A percentile compares a stretch with the other conserved stretches of the same genome.
phyloP scores from a whole-genome alignment of 2,888 invertebrate species.

The Pseudococcus jackbeardsleyi region DNA sequence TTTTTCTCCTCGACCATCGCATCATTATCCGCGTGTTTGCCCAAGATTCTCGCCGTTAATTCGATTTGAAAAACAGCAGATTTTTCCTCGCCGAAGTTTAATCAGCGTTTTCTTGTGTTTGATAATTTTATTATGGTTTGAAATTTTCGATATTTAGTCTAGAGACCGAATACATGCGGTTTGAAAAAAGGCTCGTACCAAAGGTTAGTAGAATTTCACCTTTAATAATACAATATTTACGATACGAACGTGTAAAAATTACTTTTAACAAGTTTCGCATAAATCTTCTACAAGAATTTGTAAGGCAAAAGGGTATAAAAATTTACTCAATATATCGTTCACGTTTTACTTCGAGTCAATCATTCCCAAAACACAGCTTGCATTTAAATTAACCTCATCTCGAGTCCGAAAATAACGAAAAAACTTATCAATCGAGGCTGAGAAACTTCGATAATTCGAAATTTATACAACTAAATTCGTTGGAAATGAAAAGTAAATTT shows the following conservation, averaged over 20 bases:
- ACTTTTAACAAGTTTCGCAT: slow-evolving; percentile 14
- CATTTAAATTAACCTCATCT: background rate
- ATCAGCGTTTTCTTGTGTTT: background rate
- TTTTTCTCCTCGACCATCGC: background rate
- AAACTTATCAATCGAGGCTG: background rate
- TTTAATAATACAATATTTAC: background rate
- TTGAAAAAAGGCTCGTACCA: background rate
- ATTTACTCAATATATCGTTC: background rate
- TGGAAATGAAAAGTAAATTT: background rate
- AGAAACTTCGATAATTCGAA: slow-evolving; percentile 5
- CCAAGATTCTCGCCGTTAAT: background rate
- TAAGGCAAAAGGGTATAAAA: background rate
- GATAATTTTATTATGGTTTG: background rate
- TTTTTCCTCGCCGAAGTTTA: background rate
- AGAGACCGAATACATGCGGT: background rate
- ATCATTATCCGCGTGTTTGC: background rate
- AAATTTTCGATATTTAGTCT: slow-evolving; percentile 4
- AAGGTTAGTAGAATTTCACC: background rate
- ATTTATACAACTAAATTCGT: background rate
- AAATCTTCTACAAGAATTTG: background rate
- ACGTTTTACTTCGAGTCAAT: background rate
- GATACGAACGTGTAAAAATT: background rate
- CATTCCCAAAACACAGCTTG: background rate
- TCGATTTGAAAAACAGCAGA: background rate
- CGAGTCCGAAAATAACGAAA: background rate